Conservation (phyloP, 30 jellyfish, hydroid and myxozoan species). For the Aurelia aurita region DNA sequence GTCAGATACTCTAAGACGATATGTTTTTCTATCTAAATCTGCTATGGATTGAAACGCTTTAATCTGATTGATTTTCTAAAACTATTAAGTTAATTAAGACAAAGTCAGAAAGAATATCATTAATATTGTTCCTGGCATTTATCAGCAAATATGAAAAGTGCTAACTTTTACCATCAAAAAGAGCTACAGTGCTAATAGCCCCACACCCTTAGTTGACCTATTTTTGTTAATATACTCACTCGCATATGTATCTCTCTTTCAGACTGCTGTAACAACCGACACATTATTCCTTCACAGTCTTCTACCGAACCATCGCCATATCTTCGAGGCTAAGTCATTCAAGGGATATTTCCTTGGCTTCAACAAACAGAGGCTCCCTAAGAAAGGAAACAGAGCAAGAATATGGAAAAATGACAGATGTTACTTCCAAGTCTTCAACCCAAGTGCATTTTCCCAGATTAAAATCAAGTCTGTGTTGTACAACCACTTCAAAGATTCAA, state of each 20-base stretch:
- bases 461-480: conserved; percentile 27
- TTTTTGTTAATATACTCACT: too few relatives aligned
- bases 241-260: conserved; percentile 4
- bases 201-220: too few relatives aligned
- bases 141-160: too few relatives aligned
- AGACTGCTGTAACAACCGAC: conserved; percentile 39
- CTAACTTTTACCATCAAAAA: too few relatives aligned
- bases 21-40: too few relatives aligned
- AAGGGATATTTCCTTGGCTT: conserved; percentile 57
- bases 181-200: too few relatives aligned
- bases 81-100: background rate
- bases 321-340: conserved; percentile 43
- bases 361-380: conserved; percentile 57
- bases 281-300: conserved; percentile 43
- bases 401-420: conserved; percentile 64
- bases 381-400: conserved; percentile 62
- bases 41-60: too few relatives aligned
- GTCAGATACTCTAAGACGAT: too few relatives aligned
- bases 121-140: too few relatives aligned
- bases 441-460: background rate
- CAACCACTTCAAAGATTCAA: conserved; percentile 19
- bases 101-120: too few relatives aligned
- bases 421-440: conserved; percentile 42
- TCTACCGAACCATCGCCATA: conserved; percentile 55
- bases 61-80: too few relatives aligned